phyloP scores from a whole-genome alignment of 2,888 invertebrate genomes.

The Globia sparganii region DNA sequence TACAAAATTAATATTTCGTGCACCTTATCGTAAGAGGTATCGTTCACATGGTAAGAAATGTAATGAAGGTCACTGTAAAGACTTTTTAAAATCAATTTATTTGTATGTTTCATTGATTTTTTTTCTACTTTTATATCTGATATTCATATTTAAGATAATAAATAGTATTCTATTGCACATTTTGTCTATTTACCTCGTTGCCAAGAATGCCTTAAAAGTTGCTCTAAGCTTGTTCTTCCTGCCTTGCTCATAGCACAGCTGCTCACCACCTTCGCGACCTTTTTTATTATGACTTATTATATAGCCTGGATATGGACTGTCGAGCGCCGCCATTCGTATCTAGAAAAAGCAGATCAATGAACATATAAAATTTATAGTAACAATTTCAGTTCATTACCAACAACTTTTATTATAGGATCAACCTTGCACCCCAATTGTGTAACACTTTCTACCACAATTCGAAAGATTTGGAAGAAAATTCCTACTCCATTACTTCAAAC shows the following conservation, averaged over 20 bases:
- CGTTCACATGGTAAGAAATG: background rate
- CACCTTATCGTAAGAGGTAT: background rate
- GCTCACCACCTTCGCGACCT: slow-evolving; percentile 75
- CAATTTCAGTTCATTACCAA: background rate
- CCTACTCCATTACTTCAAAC: background rate
- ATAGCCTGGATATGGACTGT: slow-evolving; percentile 79
- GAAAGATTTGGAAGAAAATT: background rate
- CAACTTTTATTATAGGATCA: background rate
- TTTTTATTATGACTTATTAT: slow-evolving; percentile 64
- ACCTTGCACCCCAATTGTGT: background rate
- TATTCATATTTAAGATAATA: background rate
- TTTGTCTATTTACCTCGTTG: slow-evolving; percentile 73
- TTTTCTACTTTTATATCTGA: background rate
- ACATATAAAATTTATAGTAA: background rate
- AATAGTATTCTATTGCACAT: background rate
- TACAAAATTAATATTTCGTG: background rate
- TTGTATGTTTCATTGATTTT: no score
- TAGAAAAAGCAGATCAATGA: slow-evolving; percentile 59
- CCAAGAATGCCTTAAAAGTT: slow-evolving; percentile 80
- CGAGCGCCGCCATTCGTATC: slow-evolving; percentile 83
- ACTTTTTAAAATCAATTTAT: no score
- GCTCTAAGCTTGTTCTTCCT: slow-evolving; percentile 54
- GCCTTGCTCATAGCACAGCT: slow-evolving; percentile 76
- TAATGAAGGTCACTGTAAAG: background rate
- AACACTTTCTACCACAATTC: background rate